Conservation (phyloP, 2,888 invertebrate genomes). For the Rhamnusium bicolor region DNA sequence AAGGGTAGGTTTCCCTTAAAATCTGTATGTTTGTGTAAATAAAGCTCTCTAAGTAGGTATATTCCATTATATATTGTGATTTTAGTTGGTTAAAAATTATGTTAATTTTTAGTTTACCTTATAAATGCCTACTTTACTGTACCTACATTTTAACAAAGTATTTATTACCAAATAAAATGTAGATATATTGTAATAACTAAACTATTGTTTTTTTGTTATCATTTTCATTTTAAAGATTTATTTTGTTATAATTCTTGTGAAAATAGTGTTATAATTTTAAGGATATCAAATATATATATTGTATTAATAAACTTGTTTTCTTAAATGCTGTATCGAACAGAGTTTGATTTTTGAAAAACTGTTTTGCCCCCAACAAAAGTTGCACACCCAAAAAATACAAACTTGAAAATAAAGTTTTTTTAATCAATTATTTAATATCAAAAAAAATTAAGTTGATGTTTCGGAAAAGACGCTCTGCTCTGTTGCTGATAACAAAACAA, state of each 20-base stretch:
- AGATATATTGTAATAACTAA: neutral
- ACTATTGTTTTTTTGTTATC: slow-evolving; percentile 31
- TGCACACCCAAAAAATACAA: too few species aligned
- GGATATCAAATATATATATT: slow-evolving; percentile 13
- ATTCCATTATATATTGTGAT: slow-evolving; percentile 23
- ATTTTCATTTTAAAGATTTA: slow-evolving; percentile 30
- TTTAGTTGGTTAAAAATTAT: slow-evolving; percentile 3
- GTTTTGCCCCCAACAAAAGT: too few species aligned
- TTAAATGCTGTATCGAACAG: too few species aligned
- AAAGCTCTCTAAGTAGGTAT: slow-evolving; percentile 18
- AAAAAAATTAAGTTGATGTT: too few species aligned
- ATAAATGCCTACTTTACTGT: neutral
- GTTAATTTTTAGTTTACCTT: neutral
- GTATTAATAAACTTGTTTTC: neutral
- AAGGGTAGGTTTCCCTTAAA: neutral
- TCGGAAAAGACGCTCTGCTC: too few species aligned
- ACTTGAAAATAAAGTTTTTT: too few species aligned
- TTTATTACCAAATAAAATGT: slow-evolving; percentile 16
- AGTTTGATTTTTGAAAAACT: too few species aligned
- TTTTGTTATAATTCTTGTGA: slow-evolving; percentile 26
- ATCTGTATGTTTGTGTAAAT: slow-evolving; percentile 14
- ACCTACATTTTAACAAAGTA: slow-evolving; percentile 18
- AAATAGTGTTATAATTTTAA: slow-evolving; percentile 8
- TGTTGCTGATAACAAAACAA: too few species aligned
- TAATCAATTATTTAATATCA: too few species aligned